These are phyloP conservation scores for Tachuris rubrigastra DNA, from an alignment of 2,113 vertebrate genomes.

Conservation along the genomic window DNA sequence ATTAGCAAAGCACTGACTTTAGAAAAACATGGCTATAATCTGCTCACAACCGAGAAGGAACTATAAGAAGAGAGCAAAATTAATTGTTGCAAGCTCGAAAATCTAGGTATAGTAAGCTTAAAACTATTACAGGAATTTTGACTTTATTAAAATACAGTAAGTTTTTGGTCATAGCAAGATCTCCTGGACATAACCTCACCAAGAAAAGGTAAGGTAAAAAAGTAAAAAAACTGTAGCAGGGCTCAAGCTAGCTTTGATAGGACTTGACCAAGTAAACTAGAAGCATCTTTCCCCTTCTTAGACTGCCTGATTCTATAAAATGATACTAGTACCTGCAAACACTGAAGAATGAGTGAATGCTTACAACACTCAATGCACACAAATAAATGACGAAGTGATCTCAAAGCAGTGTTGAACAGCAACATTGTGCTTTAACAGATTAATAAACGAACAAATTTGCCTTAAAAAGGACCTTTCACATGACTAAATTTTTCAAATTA, in stretches of 20 bases:
- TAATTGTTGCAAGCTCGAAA: not conserved
- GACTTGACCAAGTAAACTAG: not conserved
- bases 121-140: slow-evolving; percentile 39
- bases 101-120: not conserved
- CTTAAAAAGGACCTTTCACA: not conserved
- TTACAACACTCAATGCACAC: not conserved
- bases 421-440: not conserved
- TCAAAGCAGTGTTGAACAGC: not conserved
- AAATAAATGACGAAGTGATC: not conserved
- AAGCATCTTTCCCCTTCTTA: not conserved
- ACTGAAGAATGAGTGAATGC: not conserved
- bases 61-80: not conserved
- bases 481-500: not conserved
- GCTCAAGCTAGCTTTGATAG: not conserved
- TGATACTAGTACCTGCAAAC: not conserved
- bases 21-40: not conserved
- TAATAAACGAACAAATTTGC: not conserved
- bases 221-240: not conserved
- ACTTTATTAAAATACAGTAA: not conserved
- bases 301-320: not conserved
- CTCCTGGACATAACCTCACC: not conserved
- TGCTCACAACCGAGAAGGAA: not conserved
- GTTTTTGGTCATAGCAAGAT: not conserved
- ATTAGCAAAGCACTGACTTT: not conserved
- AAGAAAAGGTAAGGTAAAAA: not conserved